Base-by-base conservation (phyloP, 1,140 invertebrate genomes). In the Scylla paramamosain region DNA sequence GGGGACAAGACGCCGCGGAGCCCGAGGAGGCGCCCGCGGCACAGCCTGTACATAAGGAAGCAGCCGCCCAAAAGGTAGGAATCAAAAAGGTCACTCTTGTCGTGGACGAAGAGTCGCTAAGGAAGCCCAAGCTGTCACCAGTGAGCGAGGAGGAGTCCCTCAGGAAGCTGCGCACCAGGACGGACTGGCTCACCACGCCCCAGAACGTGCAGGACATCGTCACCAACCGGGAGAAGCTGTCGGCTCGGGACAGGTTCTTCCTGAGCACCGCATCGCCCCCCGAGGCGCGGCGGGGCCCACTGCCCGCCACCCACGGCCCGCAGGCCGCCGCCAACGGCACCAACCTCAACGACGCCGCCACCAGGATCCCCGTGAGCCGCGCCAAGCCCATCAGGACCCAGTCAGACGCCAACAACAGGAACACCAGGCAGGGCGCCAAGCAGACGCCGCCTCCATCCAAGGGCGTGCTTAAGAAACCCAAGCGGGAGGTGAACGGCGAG, bases 101-200 rank as follows among this genome's bases (percentile, higher is more conserved):
- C 12, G 67, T 77, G 67, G 67, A 77, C 67, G 67, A 77, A 20
- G 67, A 77, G n/a, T 12, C 67, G 12, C 25, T 77, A 25, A 77
- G 67, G 67, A 25, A n/a, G 67, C 67, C 67, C 52, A 16, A 28
- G 31, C 77, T 77, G 86, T 77, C 59, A 82, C 45, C 67, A 20
- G 87, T 59, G 52, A 45, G 88, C 82, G 48, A 87, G 67, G 89
- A 94, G 45, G 88, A 94, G 25, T 28, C 39, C 2, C 29, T 39
- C 29, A 95, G 52, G 86, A 95, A 45, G 45, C 31, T 93, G 31
- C 88, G 88, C 83, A 89, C 91, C 1, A 92, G 86, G 91, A 92
- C 87, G 28, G 94, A 95, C 28, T 95, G 94, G 94, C 91, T 92
- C 48, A 39, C 84, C 46, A 59, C 83, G 20, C 59, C 91, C 20